Evolutionary conservation across 2,113 vertebrate genomes (phyloP).

Genomic region (Gymnarchus niloticus): DNA sequence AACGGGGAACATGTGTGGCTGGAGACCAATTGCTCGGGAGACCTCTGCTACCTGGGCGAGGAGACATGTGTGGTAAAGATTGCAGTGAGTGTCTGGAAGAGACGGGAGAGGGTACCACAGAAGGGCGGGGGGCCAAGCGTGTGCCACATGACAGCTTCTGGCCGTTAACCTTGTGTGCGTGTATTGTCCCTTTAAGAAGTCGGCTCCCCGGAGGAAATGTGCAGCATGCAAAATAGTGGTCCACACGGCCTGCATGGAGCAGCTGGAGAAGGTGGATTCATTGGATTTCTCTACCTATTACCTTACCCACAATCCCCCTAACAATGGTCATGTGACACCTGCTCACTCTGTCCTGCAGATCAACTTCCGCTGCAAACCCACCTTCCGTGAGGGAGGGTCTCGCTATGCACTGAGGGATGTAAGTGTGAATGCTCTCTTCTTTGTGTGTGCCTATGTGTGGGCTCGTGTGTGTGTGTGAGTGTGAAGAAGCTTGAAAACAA

Average conservation of each 20-base stretch:
- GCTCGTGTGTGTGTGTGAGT: not conserved
- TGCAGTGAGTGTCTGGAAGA: conserved; percentile 73
- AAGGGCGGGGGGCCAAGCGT: not conserved
- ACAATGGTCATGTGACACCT: not conserved
- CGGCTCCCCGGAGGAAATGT: conserved; percentile 88
- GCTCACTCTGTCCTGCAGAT: conserved; percentile 63
- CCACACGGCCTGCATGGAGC: conserved; percentile 86
- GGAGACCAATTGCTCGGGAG: conserved; percentile 97
- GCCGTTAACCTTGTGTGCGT: conserved; percentile 11
- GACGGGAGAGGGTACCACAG: not conserved
- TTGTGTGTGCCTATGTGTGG: not conserved
- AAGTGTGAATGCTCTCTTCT: conserved; percentile 43
- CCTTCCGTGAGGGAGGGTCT: conserved; percentile 89
- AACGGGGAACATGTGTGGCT: conserved; percentile 96
- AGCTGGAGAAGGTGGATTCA: conserved; percentile 81
- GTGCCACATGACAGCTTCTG: not conserved
- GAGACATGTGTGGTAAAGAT: conserved; percentile 90
- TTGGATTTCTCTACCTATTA: not conserved
- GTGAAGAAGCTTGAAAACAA: not conserved
- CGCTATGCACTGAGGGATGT: conserved; percentile 82
- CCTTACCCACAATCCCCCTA: not conserved
- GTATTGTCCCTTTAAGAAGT: conserved; percentile 76
- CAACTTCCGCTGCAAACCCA: conserved; percentile 95
- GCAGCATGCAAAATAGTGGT: conserved; percentile 95
- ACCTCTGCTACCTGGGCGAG: conserved; percentile 94